Base-by-base conservation (phyloP, 2,797 vertebrate genomes). In the Mastacembelus armatus region DNA sequence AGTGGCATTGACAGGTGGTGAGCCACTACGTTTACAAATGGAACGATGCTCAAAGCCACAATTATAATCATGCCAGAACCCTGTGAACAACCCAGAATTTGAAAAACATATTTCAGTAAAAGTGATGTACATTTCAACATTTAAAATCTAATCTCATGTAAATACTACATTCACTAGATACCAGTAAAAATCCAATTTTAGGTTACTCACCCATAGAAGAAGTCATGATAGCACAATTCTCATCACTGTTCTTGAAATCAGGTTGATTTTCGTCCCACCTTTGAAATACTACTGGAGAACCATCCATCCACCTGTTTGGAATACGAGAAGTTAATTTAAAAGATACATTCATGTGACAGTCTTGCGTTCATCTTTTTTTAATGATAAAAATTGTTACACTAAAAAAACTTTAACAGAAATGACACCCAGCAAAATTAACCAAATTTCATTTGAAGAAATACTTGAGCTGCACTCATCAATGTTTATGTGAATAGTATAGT, bases 301-400 rank as follows among this genome's bases (percentile, higher is more conserved):
- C 81, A 71, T 89, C 85, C 64, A 86, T 74, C 90, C 90, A 91
- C 57, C 90, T 91, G 66, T 61, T 65, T 27, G 9, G 7, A 51
- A 57, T 4, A 76, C 32, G 10, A 7, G 30, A 7, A 26, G n/a
- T n/a, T n/a, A 32, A 11, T 51, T 5, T 18, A 24, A 32, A 26
- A 40, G 7, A 64, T 3, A 5, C 10, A 44, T n/a, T 22, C 0
- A 40, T 42, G 15, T 5, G 2, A 59, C 10, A 21, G 4, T 36
- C 35, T 49, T 18, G 21, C 16, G 24, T 42, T 33, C 2, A 29
- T 47, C 59, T 33, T 5, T 49, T 40, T 49, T 42, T 61, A 3
- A 10, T 29, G 6, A 36, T 14, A 39, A 5, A 19, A 15, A 50
- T 39, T 8, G 2, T 22, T 38, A 11, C 14, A 16, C 16, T 21